These are phyloP conservation scores for Lasiurus cinereus DNA, from an alignment of 2,113 vertebrate genomes.

Conservation along the genomic window DNA sequence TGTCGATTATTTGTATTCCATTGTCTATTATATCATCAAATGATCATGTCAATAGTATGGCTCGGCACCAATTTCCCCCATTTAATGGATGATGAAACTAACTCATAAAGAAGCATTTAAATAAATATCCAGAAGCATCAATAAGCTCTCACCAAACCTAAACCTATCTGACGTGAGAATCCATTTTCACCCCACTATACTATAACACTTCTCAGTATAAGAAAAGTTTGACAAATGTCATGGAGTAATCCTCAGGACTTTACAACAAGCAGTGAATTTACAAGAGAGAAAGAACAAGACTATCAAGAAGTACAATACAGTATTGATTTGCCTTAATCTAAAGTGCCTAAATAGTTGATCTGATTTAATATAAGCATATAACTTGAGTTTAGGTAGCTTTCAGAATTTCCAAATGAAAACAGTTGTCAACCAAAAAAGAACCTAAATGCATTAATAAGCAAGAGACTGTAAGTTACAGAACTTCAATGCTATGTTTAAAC, in stretches of 20 bases:
- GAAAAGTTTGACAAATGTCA: background rate
- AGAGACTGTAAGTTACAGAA: background rate
- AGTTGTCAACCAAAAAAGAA: background rate
- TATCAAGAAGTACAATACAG: background rate
- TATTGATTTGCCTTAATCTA: background rate
- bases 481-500: background rate
- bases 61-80: accelerated
- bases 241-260: background rate
- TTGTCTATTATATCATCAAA: background rate
- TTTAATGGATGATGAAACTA: background rate
- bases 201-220: background rate
- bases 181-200: background rate
- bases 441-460: background rate
- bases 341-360: background rate
- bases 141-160: background rate
- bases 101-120: background rate
- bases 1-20: background rate
- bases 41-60: background rate
- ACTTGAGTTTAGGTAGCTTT: background rate
- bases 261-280: background rate
- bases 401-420: background rate
- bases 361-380: background rate
- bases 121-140: background rate
- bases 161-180: background rate
- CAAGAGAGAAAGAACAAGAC: background rate